These are phyloP conservation scores for Battus philenor DNA, from an alignment of 1,140 invertebrate species.

Conservation along the genomic window DNA sequence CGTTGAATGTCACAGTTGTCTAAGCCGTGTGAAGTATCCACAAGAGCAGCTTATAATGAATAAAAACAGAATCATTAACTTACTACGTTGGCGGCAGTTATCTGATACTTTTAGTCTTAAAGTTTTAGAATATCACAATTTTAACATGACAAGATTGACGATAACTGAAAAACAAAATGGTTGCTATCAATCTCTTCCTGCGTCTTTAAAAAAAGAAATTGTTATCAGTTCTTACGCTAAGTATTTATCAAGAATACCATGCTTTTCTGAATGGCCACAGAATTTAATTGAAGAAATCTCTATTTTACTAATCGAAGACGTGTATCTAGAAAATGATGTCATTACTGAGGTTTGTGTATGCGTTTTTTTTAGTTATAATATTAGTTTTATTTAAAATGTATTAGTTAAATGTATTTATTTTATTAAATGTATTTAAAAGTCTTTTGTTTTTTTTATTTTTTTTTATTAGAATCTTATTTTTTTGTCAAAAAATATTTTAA, in stretches of 20 bases:
- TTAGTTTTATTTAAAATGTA: slow-evolving; percentile 3
- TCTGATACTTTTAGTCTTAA: slow-evolving; percentile 26
- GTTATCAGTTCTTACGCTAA: slow-evolving; percentile 20
- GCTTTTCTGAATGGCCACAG: slow-evolving; percentile 24
- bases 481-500: no score
- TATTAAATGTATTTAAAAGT: background rate
- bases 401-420: background rate
- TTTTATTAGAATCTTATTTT: no score
- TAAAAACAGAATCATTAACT: slow-evolving; percentile 15
- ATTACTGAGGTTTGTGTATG: slow-evolving; percentile 28
- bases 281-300: slow-evolving; percentile 24
- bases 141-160: slow-evolving; percentile 20
- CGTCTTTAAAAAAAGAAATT: slow-evolving; percentile 26
- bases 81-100: slow-evolving; percentile 22
- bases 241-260: slow-evolving; percentile 21
- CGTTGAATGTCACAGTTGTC: slow-evolving; percentile 19
- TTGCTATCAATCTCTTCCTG: slow-evolving; percentile 19
- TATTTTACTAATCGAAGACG: slow-evolving; percentile 25
- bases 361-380: background rate
- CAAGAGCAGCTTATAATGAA: slow-evolving; percentile 16
- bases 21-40: slow-evolving; percentile 17
- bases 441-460: no score
- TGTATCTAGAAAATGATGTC: slow-evolving; percentile 27
- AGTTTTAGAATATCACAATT: slow-evolving; percentile 24
- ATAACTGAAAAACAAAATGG: slow-evolving; percentile 25